Evolutionary conservation across 2,113 vertebrate species (phyloP).

Genomic region (Sinocyclocheilus anshuiensis): DNA sequence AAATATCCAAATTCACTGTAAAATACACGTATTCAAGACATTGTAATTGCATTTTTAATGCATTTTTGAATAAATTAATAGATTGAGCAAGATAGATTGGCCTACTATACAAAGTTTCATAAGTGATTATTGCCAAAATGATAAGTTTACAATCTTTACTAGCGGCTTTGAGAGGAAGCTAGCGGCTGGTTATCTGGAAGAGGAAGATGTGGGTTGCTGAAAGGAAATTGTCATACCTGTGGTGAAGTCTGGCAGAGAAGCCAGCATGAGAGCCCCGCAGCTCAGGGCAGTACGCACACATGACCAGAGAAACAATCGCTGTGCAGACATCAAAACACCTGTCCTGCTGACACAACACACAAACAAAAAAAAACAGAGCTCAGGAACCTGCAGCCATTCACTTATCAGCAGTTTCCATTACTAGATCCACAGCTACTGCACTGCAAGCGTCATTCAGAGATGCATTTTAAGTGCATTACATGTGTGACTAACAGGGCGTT

Average conservation of each 20-base stretch:
- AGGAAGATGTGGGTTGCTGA: neutral
- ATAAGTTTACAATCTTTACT: neutral
- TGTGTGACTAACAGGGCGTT: neutral
- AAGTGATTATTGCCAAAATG: neutral
- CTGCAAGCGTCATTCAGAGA: neutral
- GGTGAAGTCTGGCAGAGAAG: slow-evolving; percentile 56
- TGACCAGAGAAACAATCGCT: slow-evolving; percentile 52
- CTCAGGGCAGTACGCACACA: slow-evolving; percentile 62
- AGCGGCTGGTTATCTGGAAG: neutral
- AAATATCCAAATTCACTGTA: no score
- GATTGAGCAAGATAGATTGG: no score
- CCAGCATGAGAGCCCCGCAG: slow-evolving; percentile 67
- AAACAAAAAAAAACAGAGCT: neutral
- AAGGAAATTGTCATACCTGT: slow-evolving; percentile 64
- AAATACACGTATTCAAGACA: no score
- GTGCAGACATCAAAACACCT: slow-evolving; percentile 71
- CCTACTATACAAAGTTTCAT: neutral
- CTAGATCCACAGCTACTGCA: neutral
- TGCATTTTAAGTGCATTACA: neutral
- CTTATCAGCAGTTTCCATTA: neutral
- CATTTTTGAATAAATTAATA: no score
- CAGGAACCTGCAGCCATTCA: neutral
- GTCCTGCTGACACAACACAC: slow-evolving; percentile 54
- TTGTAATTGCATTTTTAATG: no score
- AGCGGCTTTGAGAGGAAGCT: neutral